Conservation (phyloP, 35 echinoderm and acorn worm genomes). For the Acanthaster planci region DNA sequence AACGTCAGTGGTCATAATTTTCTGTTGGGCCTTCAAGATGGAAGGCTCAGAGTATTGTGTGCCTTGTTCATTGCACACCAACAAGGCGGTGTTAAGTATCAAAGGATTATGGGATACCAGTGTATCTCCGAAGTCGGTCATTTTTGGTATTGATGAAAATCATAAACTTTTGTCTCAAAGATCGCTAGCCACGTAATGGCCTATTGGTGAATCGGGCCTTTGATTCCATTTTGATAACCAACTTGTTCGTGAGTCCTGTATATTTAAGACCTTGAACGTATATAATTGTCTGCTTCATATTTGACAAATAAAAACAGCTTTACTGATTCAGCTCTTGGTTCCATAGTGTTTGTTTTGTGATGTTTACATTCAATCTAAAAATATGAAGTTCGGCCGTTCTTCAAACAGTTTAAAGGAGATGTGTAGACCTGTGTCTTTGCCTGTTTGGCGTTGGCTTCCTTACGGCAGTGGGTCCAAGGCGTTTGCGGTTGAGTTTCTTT, state of each 20-base stretch:
- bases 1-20: no score
- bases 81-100: not conserved
- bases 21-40: no score
- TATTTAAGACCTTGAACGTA: slow-evolving; percentile 15
- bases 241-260: slow-evolving; percentile 5
- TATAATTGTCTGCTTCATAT: slow-evolving; percentile 24
- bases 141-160: not conserved
- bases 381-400: no score
- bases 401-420: no score
- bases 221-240: slow-evolving; percentile 26
- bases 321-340: not conserved
- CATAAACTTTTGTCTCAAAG: not conserved
- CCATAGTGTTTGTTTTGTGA: not conserved
- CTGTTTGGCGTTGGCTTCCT: no score
- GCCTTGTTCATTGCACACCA: not conserved
- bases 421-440: no score
- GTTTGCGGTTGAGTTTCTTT: no score
- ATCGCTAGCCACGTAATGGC: not conserved
- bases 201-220: not conserved
- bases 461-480: no score
- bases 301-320: slow-evolving; percentile 22
- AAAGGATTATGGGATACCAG: not conserved
- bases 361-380: not conserved
- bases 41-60: not conserved
- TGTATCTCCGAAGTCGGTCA: not conserved